Conservation (phyloP, 2,113 vertebrate species). For the Protobothrops mucrosquamatus region DNA sequence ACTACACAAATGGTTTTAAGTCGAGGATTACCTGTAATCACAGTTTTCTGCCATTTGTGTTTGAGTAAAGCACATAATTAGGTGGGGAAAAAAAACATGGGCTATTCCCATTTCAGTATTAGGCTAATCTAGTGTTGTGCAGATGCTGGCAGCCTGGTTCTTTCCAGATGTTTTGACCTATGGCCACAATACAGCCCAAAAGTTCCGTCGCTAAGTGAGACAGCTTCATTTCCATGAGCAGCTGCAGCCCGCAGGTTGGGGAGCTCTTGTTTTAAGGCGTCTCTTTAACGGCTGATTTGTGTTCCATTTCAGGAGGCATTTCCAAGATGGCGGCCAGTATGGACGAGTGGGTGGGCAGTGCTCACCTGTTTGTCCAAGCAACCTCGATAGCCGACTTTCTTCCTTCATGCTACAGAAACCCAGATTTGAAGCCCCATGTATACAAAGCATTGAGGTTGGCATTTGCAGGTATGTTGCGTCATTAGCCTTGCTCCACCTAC, state of each 20-base stretch:
- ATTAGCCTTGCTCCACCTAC: background rate
- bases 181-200: no score
- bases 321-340: slow-evolving; percentile 65
- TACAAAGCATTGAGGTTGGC: slow-evolving; percentile 87
- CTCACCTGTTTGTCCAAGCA: slow-evolving; percentile 86
- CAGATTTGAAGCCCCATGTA: slow-evolving; percentile 75
- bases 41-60: no score
- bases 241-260: no score
- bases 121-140: no score
- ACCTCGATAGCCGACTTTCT: slow-evolving; percentile 72
- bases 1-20: background rate
- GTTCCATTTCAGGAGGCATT: slow-evolving; percentile 64
- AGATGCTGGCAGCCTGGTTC: no score
- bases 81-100: no score
- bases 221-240: no score
- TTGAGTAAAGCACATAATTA: no score
- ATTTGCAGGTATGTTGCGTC: slow-evolving; percentile 75
- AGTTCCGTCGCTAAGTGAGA: no score
- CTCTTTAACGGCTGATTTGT: background rate
- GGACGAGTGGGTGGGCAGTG: slow-evolving; percentile 82
- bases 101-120: no score
- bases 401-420: slow-evolving; percentile 77
- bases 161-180: no score
- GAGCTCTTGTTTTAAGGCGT: background rate
- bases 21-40: background rate